A percentile compares a stretch with the other conserved stretches of the same genome.
phyloP scores from a whole-genome alignment of 1,140 invertebrate genomes.

The Temnothorax longispinosus region DNA sequence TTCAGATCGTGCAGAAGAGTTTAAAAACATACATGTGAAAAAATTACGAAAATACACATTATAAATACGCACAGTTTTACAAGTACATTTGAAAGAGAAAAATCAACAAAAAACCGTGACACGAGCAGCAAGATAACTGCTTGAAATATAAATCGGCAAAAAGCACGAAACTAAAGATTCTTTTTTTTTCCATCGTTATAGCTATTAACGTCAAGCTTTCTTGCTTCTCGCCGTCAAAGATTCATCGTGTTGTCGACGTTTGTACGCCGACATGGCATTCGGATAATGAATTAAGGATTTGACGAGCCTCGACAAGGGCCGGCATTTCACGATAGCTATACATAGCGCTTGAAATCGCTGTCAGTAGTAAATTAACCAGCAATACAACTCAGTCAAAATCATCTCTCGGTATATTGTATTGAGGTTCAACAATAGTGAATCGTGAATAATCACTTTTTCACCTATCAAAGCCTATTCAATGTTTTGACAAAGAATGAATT shows the following conservation, averaged over 20 bases:
- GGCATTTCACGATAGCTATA: neutral
- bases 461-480: neutral
- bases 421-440: neutral
- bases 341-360: neutral
- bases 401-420: neutral
- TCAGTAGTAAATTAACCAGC: neutral
- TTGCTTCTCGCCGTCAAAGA: neutral
- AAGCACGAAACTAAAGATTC: neutral
- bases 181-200: neutral
- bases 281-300: constrained; percentile 45
- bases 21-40: neutral
- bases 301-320: neutral
- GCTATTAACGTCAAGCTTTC: constrained; percentile 28
- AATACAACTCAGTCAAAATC: neutral
- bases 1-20: neutral
- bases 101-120: neutral
- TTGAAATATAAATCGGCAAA: neutral
- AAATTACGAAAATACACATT: neutral
- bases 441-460: neutral
- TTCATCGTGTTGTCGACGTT: constrained; percentile 9
- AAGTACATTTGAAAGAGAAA: neutral
- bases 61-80: too few species aligned
- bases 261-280: neutral
- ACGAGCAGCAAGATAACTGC: neutral
- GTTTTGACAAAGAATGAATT: neutral